These are phyloP conservation scores for Porites cylindrica DNA, from an alignment of 92 coral and sea anemone species.

Conservation along the genomic window DNA sequence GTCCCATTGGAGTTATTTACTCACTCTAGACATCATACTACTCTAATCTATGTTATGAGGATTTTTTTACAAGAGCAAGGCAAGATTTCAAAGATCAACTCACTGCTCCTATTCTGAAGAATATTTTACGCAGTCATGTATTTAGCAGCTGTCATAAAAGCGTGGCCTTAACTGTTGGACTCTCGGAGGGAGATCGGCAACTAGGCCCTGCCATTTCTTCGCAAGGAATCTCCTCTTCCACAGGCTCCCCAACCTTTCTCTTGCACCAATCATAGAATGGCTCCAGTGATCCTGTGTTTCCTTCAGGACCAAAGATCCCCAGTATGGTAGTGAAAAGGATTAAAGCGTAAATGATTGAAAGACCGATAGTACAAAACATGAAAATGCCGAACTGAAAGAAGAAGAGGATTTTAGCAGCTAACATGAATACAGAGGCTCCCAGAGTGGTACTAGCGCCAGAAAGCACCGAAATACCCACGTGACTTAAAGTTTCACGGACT, in stretches of 20 bases:
- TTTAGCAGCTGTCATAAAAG: conserved; percentile 15
- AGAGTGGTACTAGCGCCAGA: conserved; percentile 97
- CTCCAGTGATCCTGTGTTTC: conserved; percentile 85
- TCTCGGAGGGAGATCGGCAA: neutral
- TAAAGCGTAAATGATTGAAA: conserved; percentile 88
- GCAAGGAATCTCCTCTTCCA: conserved; percentile 31
- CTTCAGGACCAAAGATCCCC: conserved; percentile 94
- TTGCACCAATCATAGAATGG: conserved; percentile 62
- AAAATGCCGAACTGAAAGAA: conserved; percentile 97
- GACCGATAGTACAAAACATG: conserved; percentile 96
- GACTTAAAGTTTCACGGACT: conserved; percentile 84
- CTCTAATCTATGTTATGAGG: neutral
- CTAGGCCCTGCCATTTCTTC: conserved; percentile 5
- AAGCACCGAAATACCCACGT: conserved; percentile 93
- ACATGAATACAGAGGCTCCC: conserved; percentile 97
- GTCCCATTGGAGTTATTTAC: too few relatives aligned
- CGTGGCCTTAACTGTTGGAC: conserved; percentile 25
- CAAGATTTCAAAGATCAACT: neutral
- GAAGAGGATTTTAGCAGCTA: conserved; percentile 97
- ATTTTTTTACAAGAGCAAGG: neutral
- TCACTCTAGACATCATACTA: too few relatives aligned
- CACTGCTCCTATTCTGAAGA: neutral
- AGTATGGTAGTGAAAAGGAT: conserved; percentile 87
- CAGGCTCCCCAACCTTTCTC: conserved; percentile 21
- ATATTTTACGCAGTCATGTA: neutral